Percentiles rank a stretch among this genome's conserved stretches.
phyloP scores from a whole-genome alignment of 2,113 vertebrate genomes.

The Zosterops pallidus region DNA sequence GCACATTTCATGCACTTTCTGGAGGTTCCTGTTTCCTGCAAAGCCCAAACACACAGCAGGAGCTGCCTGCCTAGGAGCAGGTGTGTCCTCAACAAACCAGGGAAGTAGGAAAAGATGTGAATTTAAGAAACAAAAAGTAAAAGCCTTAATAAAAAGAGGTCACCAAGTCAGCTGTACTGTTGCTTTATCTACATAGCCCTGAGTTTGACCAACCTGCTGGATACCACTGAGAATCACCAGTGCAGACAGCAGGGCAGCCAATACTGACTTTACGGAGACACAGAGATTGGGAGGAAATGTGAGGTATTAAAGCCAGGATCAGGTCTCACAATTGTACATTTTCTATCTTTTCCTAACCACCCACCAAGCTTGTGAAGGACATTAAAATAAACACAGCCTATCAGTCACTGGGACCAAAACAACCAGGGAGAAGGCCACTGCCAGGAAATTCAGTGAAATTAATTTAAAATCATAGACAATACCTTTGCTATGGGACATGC shows the following conservation, averaged over 20 bases:
- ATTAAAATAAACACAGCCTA: background rate
- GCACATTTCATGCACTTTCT: background rate
- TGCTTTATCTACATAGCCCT: accelerated
- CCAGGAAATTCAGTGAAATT: background rate
- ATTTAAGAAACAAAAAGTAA: background rate
- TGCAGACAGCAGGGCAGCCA: background rate
- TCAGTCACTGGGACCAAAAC: background rate
- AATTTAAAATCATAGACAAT: background rate
- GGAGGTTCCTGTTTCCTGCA: background rate
- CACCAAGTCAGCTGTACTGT: background rate
- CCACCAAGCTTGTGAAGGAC: background rate
- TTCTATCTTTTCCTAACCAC: background rate
- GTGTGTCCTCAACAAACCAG: background rate
- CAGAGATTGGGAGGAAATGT: accelerated
- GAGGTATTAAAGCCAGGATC: background rate
- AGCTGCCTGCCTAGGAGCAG: background rate
- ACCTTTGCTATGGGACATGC: background rate
- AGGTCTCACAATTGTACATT: background rate
- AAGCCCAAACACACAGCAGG: background rate
- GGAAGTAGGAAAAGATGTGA: background rate
- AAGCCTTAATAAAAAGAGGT: background rate
- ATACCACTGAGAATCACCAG: background rate
- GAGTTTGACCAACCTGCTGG: background rate
- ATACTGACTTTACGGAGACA: background rate
- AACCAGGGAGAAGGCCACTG: background rate